A percentile compares a stretch with the other conserved stretches of the same genome.
These are phyloP conservation scores for Temnothorax nylanderi DNA, from an alignment of 1,140 invertebrate species.

Conservation along the genomic window DNA sequence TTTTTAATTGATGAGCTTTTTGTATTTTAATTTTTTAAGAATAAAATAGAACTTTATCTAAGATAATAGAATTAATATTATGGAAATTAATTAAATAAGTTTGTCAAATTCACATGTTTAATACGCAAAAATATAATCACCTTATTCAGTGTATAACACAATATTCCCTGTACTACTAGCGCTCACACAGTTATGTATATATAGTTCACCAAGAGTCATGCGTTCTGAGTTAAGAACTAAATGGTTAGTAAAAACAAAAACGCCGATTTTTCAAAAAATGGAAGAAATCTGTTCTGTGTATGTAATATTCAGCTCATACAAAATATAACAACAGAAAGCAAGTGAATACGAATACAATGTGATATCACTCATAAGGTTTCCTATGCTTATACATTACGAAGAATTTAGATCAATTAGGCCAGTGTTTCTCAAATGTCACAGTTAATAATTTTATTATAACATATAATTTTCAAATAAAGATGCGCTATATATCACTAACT, in stretches of 20 bases:
- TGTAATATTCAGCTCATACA: neutral
- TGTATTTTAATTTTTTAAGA: too few relatives aligned
- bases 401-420: neutral
- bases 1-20: too few relatives aligned
- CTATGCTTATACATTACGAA: neutral
- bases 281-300: neutral
- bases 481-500: neutral
- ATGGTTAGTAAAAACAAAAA: neutral
- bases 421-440: neutral
- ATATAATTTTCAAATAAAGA: neutral
- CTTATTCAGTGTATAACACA: neutral
- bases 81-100: neutral
- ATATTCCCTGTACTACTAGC: neutral
- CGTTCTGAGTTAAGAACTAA: neutral
- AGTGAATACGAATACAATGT: neutral
- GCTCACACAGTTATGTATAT: neutral
- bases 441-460: neutral
- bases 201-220: neutral
- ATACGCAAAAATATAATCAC: neutral
- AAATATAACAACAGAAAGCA: neutral
- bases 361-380: slow-evolving; percentile 17
- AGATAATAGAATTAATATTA: too few relatives aligned
- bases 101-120: neutral
- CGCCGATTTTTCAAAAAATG: neutral
- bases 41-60: too few relatives aligned